Evolutionary conservation across 1,140 invertebrate species (phyloP), one percentile per base, ranked within the genome.

Genomic region (Aphelinus certus): DNA sequence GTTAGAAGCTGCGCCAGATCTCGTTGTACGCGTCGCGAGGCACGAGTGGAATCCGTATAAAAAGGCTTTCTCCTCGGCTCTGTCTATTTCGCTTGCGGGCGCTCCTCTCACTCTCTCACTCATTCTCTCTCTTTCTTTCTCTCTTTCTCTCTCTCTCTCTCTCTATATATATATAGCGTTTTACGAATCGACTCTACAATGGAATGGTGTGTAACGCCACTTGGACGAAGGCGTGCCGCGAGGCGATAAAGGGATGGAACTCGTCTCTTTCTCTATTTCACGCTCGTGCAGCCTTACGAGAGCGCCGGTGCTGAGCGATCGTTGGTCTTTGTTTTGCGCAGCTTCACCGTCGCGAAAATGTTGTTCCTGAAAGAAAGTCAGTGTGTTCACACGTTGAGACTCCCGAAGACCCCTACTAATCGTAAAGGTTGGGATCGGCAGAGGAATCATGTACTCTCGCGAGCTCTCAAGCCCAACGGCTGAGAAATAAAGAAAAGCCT

Each of bases 261-360:
- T 78, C 63, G 66, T 49, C 46, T 53, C 53, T 51, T 7, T 63
- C 42, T 58, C 58, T 65, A 48, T 53, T 62, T 55, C 43, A 1
- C 62, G 49, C 47, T 58, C 46, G 62, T 77, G 68, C 82, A 81
- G 77, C 81, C 81, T 85, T 84, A 88, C 85, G 83, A 87, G 67
- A 88, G 77, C 26, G 86, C 86, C 63, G 94, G 94, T 78, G 93
- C 93, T 65, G 93, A 94, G 79, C 94, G 91, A 87, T 96, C 94
- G 85, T 95, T 94, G 83, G 94, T 95, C 88, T 94, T 92, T 73
- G 93, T 93, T 89, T 95, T 95, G 82, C 94, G 91, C 81, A 95
- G 91, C 89, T 95, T 96, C 81, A 96, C 94, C 68, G 94, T 95
- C 61, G 94, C 93, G 84, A 95, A 95, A 83, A 94, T 92, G 83